phyloP scores from a whole-genome alignment of 2,113 vertebrate genomes.

The Rhynchomys soricoides region DNA sequence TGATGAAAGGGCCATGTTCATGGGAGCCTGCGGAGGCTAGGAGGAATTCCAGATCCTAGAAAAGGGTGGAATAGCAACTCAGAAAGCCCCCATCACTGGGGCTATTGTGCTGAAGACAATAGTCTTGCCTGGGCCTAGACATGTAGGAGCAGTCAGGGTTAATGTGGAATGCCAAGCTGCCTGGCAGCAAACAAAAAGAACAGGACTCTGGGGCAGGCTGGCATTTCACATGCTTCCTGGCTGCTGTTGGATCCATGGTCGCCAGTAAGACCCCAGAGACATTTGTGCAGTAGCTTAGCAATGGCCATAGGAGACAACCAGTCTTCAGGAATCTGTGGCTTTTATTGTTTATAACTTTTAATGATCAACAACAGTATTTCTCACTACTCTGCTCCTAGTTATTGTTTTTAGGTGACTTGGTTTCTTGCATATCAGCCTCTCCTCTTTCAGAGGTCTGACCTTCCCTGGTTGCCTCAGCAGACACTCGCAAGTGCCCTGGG shows the following conservation, averaged over 20 bases:
- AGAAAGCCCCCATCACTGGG: slow-evolving; percentile 65
- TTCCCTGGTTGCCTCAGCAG: neutral
- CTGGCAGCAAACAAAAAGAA: slow-evolving; percentile 72
- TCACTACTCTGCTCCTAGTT: neutral
- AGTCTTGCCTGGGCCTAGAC: slow-evolving; percentile 57
- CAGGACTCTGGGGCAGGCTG: slow-evolving; percentile 49
- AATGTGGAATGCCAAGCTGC: slow-evolving; percentile 75
- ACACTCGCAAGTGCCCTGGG: neutral
- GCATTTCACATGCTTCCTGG: neutral
- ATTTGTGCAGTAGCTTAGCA: accelerated
- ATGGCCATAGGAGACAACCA: neutral
- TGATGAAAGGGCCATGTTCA: neutral
- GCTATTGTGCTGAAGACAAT: slow-evolving; percentile 78
- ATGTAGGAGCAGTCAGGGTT: slow-evolving; percentile 2
- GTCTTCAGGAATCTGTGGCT: neutral
- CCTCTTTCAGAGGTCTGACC: neutral
- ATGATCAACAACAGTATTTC: neutral
- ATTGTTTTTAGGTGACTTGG: too few relatives aligned
- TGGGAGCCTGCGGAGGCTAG: neutral
- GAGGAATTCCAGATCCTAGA: slow-evolving; percentile 63
- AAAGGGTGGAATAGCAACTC: slow-evolving; percentile 26
- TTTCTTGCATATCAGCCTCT: neutral
- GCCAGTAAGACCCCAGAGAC: neutral
- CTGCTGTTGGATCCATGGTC: neutral
- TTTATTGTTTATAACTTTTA: slow-evolving; percentile 18